phyloP scores from a whole-genome alignment of 1,140 invertebrate genomes.

The Pseudachorutes palmiensis region DNA sequence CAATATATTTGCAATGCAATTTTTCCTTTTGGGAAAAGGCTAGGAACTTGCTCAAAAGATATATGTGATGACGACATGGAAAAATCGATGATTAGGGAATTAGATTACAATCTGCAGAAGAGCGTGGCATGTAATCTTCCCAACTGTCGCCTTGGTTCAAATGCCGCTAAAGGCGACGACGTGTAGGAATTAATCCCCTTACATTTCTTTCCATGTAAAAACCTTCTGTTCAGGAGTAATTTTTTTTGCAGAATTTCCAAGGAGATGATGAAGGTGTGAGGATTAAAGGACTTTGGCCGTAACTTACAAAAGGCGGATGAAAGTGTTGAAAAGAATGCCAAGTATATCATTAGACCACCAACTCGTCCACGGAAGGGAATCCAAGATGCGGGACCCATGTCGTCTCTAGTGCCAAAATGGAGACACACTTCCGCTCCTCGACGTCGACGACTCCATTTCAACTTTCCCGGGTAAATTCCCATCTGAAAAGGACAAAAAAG shows the following conservation, averaged over 20 bases:
- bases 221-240: neutral
- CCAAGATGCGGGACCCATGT: no score
- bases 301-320: constrained; percentile 2
- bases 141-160: no score
- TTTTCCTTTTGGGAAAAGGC: neutral
- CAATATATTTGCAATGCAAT: no score
- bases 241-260: no score
- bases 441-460: constrained; percentile 6
- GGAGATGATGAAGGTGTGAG: no score
- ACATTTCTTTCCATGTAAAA: neutral
- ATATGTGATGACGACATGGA: neutral
- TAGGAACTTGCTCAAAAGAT: no score
- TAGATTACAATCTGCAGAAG: neutral
- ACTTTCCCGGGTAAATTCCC: constrained; percentile 17
- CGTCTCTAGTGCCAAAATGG: no score
- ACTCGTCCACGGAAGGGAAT: no score
- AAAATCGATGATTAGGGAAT: constrained; percentile 1
- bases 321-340: constrained; percentile 2
- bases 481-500: constrained; percentile 19
- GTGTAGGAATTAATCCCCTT: neutral
- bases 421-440: no score
- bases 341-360: constrained; percentile 13
- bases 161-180: neutral
- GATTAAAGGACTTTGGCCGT: no score
- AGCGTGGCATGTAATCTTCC: neutral